Evolutionary conservation across 2,888 invertebrate species (phyloP).

Genomic region (Tridacna crocea): DNA sequence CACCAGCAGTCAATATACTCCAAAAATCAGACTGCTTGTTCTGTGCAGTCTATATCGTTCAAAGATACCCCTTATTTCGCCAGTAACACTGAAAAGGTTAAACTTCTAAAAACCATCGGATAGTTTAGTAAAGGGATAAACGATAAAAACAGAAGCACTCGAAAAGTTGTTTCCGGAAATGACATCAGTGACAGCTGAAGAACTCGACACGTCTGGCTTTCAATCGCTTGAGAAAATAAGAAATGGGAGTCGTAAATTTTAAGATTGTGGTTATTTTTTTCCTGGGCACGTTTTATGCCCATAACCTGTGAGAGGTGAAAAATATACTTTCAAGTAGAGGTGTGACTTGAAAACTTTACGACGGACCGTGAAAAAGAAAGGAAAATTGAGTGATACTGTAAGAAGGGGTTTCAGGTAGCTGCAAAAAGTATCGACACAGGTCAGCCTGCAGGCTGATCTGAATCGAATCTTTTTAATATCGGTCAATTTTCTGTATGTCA

Average conservation of each 20-base stretch:
- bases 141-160: conserved; percentile 44
- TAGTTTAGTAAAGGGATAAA: conserved; percentile 29
- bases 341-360: not conserved
- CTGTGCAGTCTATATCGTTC: too few species aligned
- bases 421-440: too few species aligned
- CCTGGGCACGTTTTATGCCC: not conserved
- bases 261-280: conserved; percentile 2
- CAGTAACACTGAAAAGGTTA: too few species aligned
- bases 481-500: too few species aligned
- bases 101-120: too few species aligned
- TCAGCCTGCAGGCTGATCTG: too few species aligned
- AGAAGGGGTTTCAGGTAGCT: too few species aligned
- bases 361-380: not conserved
- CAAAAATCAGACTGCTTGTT: too few species aligned
- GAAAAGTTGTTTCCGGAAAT: conserved; percentile 42
- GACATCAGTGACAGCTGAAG: conserved; percentile 50
- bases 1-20: too few species aligned
- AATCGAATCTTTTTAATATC: too few species aligned
- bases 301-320: not conserved
- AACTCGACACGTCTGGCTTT: conserved; percentile 19
- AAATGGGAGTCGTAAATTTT: conserved; percentile 10
- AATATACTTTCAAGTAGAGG: not conserved
- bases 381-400: too few species aligned
- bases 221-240: conserved; percentile 22
- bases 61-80: too few species aligned